Conservation (phyloP, 2,113 vertebrate species). For the Irena cyanogastra region DNA sequence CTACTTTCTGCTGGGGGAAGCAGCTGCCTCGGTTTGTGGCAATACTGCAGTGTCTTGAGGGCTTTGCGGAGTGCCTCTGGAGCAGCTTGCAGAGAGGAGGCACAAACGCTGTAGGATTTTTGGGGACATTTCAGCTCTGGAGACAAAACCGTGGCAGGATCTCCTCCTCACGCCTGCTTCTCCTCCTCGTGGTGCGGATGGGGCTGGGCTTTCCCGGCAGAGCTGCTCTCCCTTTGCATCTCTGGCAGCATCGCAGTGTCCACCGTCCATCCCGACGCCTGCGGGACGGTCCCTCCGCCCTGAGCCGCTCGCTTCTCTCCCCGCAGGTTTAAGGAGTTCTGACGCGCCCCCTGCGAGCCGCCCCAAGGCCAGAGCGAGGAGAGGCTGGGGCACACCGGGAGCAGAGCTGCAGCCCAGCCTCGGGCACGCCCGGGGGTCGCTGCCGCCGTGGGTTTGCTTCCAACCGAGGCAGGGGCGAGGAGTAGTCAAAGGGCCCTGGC, state of each 20-base stretch:
- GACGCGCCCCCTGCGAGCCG: not conserved
- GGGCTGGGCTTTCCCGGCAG: not conserved
- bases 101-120: accelerated
- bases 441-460: accelerated
- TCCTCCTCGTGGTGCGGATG: not conserved
- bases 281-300: accelerated
- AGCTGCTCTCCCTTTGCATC: not conserved
- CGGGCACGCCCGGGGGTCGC: not conserved
- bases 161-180: not conserved
- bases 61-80: not conserved
- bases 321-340: slow-evolving; percentile 36
- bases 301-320: not conserved
- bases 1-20: not conserved
- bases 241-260: accelerated
- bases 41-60: accelerated
- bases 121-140: not conserved
- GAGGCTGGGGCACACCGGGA: not conserved
- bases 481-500: not conserved
- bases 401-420: not conserved
- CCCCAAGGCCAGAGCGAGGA: not conserved
- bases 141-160: not conserved
- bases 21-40: not conserved
- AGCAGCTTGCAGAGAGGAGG: not conserved
- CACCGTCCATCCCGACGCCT: accelerated
- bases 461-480: not conserved